Evolutionary conservation across 2,113 vertebrate species (phyloP).

Genomic region (Uropsilus gracilis): DNA sequence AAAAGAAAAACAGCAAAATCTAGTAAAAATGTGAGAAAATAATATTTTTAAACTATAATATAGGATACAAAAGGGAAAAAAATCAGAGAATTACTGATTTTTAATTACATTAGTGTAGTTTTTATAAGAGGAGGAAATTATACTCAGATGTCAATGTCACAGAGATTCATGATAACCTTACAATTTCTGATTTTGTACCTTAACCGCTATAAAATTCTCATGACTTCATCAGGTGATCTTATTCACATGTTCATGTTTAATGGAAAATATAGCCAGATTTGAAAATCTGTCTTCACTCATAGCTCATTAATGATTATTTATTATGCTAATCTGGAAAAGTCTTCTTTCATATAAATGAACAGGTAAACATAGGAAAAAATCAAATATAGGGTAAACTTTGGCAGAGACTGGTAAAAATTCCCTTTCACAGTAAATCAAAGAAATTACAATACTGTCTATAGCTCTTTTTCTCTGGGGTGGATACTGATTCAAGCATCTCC

Average conservation of each 20-base stretch:
- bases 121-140: neutral
- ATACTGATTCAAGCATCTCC: neutral
- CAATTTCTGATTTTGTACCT: neutral
- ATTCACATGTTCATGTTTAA: neutral
- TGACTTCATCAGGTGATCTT: neutral
- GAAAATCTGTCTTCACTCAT: neutral
- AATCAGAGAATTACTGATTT: neutral
- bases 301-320: neutral
- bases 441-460: neutral
- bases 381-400: neutral
- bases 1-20: neutral
- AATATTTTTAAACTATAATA: neutral
- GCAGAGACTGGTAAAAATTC: neutral
- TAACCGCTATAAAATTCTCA: conserved; percentile 11
- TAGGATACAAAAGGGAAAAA: neutral
- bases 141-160: neutral
- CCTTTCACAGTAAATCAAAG: neutral
- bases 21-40: conserved; percentile 34
- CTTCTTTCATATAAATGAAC: neutral
- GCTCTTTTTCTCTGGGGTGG: neutral
- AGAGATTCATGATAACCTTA: neutral
- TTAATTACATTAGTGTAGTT: neutral
- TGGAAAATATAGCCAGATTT: neutral
- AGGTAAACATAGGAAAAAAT: neutral
- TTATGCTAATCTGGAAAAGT: conserved; percentile 6